Evolutionary conservation across 2,888 invertebrate genomes (phyloP).

Genomic region (Megamerina dolium): DNA sequence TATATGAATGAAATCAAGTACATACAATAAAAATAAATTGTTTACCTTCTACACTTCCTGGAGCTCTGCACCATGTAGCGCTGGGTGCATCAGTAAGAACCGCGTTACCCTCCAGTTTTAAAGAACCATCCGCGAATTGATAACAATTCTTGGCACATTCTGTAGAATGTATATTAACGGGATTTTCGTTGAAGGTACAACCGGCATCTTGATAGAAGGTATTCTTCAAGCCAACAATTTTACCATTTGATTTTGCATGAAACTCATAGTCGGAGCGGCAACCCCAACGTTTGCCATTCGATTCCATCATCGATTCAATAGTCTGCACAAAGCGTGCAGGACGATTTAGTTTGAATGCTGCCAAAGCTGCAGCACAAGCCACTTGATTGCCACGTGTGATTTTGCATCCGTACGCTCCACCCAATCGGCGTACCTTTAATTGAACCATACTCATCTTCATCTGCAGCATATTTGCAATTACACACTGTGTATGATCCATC

Average conservation of each 20-base stretch:
- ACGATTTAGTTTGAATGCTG: constrained; percentile 52
- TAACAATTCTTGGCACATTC: constrained; percentile 55
- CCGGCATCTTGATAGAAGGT: constrained; percentile 54
- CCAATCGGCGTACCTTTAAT: constrained; percentile 63
- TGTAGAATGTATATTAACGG: constrained; percentile 29
- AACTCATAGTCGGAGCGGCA: constrained; percentile 59
- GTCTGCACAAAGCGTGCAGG: constrained; percentile 66
- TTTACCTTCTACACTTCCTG: constrained; percentile 53
- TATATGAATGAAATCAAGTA: not conserved
- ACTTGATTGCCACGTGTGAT: constrained; percentile 57
- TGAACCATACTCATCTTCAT: constrained; percentile 61
- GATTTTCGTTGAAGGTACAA: constrained; percentile 52
- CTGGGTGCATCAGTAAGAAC: constrained; percentile 61
- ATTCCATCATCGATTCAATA: constrained; percentile 64
- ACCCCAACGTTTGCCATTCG: constrained; percentile 60
- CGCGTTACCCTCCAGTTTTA: constrained; percentile 60
- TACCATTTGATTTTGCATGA: constrained; percentile 57
- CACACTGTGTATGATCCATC: constrained; percentile 55
- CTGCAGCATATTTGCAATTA: constrained; percentile 54
- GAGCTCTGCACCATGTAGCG: constrained; percentile 65
- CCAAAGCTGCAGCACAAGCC: constrained; percentile 63
- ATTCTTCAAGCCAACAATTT: constrained; percentile 59
- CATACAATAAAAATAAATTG: not conserved
- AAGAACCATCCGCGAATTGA: constrained; percentile 54
- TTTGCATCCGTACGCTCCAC: constrained; percentile 75